Evolutionary conservation across 2,113 vertebrate species (phyloP), one percentile per base, ranked within the genome.

Genomic region (Callocephalon fimbriatum): DNA sequence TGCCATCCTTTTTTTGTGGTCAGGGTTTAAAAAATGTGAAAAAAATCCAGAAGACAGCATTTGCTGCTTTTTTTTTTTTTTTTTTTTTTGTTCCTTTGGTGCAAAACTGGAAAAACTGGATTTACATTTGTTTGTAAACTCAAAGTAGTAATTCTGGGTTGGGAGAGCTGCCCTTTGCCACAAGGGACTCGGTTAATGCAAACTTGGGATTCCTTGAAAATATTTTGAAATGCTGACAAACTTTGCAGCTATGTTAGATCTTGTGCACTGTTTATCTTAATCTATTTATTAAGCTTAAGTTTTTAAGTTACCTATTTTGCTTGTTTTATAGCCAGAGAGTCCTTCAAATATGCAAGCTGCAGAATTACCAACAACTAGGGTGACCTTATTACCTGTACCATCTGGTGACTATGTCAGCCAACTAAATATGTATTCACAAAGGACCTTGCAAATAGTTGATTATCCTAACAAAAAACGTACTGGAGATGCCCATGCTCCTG

Each of bases 351-450:
- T 0, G 10, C 47, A 14, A 35, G 8, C 23, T 91, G 20, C 42
- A 31, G 54, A 77, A 11, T 20, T 42, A 79, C 2, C 0, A 1
- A 26, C 35, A 35, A 10, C 5, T 75, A n/a, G 7, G 58, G 6
- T 3, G 40, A 40, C 10, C 22, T 22, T 29, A 42, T 4, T 9
- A 26, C 8, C 32, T 37, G 3, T 8, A 38, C 1, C 1, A 27
- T 15, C 21, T 5, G 13, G 2, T 3, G 68, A 98, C 80, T 98
- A 88, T 37, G 12, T 98, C 67, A 90, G 96, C 66, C 20, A 15
- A 12, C 16, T 98, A 26, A 97, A 98, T 87, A 35, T 0, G 0
- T 15, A 78, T 85, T 25, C 70, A 16, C 94, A 91, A 71, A 97
- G 0, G 68, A 17, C 11, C 0, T 0, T 1, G 44, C 1, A 0